A percentile compares a stretch with the other conserved stretches of the same genome.
Conservation (phyloP, 1,140 invertebrate species). For the Eupeodes corollae region DNA sequence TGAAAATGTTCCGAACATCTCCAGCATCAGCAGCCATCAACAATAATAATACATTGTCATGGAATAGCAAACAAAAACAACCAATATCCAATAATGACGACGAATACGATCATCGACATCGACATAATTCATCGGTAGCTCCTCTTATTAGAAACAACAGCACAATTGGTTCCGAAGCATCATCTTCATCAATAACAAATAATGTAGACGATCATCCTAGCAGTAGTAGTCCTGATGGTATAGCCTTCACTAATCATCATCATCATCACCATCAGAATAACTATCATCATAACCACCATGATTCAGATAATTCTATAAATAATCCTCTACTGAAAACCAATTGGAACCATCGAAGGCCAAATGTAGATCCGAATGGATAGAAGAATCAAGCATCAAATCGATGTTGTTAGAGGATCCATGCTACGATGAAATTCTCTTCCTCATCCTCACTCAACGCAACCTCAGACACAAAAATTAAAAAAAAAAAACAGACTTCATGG, state of each 20-base stretch:
- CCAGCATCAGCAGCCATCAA: too few species aligned
- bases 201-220: not conserved
- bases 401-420: too few species aligned
- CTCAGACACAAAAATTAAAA: too few species aligned
- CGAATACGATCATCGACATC: not conserved
- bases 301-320: not conserved
- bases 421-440: too few species aligned
- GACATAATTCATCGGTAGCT: not conserved
- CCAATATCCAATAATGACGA: not conserved
- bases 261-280: not conserved
- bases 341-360: slow-evolving; percentile 21
- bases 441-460: too few species aligned
- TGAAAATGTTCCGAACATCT: too few species aligned
- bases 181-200: not conserved
- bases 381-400: slow-evolving; percentile 11
- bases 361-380: slow-evolving; percentile 35
- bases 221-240: not conserved
- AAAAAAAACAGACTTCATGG: too few species aligned
- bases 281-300: not conserved
- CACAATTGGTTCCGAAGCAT: not conserved
- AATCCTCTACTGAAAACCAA: not conserved
- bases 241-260: not conserved
- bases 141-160: not conserved
- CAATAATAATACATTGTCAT: too few species aligned
- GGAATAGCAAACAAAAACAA: too few species aligned